Conservation (phyloP, 2,888 invertebrate species). For the Parochlus steinenii region DNA sequence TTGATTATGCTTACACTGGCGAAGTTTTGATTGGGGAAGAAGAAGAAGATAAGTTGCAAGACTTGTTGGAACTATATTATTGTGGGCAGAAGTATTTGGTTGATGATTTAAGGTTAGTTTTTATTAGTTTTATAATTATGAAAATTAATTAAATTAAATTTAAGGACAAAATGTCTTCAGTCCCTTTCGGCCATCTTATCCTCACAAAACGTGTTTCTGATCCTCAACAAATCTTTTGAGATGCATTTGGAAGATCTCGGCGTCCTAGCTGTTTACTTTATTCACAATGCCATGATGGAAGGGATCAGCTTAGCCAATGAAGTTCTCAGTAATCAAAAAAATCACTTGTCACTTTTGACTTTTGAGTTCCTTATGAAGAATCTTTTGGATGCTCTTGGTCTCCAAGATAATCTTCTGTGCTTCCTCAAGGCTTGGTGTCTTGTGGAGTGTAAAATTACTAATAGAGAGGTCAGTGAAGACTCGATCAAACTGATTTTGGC, state of each 20-base stretch:
- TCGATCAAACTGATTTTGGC: not conserved
- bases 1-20: conserved; percentile 27
- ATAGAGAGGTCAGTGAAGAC: not conserved
- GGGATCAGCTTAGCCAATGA: conserved; percentile 2
- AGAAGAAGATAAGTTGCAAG: conserved; percentile 13
- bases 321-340: not conserved
- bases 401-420: conserved; percentile 5
- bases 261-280: conserved; percentile 1
- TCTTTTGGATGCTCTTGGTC: conserved; percentile 9
- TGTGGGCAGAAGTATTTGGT: conserved; percentile 28
- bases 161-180: conserved; percentile 18
- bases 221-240: conserved; percentile 8
- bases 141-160: conserved; percentile 22
- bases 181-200: conserved; percentile 1
- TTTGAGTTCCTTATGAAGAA: conserved; percentile 9
- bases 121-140: too few relatives aligned
- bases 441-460: not conserved
- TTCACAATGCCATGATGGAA: conserved; percentile 1
- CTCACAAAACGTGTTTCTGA: conserved; percentile 1
- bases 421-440: conserved; percentile 8
- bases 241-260: conserved; percentile 6
- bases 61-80: conserved; percentile 26
- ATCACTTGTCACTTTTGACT: conserved; percentile 1
- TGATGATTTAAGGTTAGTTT: conserved; percentile 22
- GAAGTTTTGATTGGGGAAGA: conserved; percentile 20